phyloP scores from a whole-genome alignment of 2,888 invertebrate species.

The Lithophane ornitopus region DNA sequence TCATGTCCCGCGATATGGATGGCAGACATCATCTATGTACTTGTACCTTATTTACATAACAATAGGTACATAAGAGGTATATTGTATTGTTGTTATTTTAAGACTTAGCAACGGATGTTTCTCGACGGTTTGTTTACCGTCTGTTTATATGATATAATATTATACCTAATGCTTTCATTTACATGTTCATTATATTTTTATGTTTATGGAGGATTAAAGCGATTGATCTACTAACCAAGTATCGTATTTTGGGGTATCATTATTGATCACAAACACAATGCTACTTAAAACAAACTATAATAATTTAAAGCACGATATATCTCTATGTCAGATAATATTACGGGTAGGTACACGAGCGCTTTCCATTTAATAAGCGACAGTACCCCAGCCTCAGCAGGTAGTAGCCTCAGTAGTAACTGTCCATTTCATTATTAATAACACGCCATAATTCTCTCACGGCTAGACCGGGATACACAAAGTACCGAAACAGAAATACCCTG shows the following conservation, averaged over 20 bases:
- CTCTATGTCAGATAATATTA: background rate
- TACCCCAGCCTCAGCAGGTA: too few relatives aligned
- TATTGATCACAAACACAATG: background rate
- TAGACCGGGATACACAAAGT: slow-evolving; percentile 13
- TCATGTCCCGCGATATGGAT: slow-evolving; percentile 26
- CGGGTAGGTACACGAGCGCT: background rate
- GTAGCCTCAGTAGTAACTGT: too few relatives aligned
- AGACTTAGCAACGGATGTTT: slow-evolving; percentile 41
- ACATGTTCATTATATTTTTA: background rate
- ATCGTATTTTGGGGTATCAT: background rate
- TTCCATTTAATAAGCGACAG: slow-evolving; percentile 18
- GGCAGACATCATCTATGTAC: slow-evolving; percentile 12
- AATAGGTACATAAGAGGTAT: slow-evolving; percentile 16
- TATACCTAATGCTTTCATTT: background rate
- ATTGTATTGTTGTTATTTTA: slow-evolving; percentile 38
- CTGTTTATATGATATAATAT: background rate
- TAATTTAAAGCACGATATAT: too few relatives aligned
- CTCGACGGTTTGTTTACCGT: slow-evolving; percentile 2
- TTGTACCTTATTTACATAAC: slow-evolving; percentile 28
- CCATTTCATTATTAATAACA: slow-evolving; percentile 9
- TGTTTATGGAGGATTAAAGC: background rate
- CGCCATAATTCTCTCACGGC: background rate
- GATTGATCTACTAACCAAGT: background rate
- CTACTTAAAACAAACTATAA: too few relatives aligned
- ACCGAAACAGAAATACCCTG: slow-evolving; percentile 8